These are phyloP conservation scores for Sardina pilchardus DNA, from an alignment of 2,113 vertebrate species.

Conservation along the genomic window DNA sequence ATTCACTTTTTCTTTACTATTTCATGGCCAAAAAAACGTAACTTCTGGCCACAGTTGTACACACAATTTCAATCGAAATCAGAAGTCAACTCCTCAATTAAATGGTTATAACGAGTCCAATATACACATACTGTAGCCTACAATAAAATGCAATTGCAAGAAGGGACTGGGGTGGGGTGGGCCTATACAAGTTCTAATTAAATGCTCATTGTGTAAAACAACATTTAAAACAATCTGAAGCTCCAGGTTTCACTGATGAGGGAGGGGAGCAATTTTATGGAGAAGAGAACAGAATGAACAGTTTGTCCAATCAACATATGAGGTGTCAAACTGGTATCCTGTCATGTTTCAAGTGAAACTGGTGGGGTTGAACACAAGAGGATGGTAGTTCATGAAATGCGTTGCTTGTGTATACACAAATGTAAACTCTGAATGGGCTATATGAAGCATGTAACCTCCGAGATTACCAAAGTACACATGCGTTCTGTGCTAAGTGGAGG, in stretches of 20 bases:
- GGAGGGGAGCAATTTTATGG: too few species aligned
- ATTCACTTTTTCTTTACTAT: too few species aligned
- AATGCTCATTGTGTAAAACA: neutral
- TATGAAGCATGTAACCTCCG: neutral
- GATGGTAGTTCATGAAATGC: neutral
- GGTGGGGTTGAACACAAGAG: neutral
- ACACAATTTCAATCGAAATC: too few species aligned
- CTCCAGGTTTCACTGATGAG: too few species aligned
- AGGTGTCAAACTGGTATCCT: too few species aligned
- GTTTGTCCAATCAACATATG: too few species aligned
- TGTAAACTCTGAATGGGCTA: neutral
- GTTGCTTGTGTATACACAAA: neutral
- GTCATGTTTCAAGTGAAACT: neutral
- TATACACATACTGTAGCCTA: neutral
- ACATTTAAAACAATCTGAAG: too few species aligned
- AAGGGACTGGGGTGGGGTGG: neutral
- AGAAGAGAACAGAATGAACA: too few species aligned
- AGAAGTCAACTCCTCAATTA: neutral
- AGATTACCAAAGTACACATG: slow-evolving; percentile 1
- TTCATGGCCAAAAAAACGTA: too few species aligned
- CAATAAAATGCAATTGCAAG: neutral
- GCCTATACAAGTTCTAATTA: neutral
- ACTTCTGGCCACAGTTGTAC: too few species aligned
- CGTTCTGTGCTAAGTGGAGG: neutral
- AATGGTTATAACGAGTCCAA: neutral